These are phyloP conservation scores for Limnephilus auricula DNA, from an alignment of 2,888 invertebrate species.

Conservation along the genomic window DNA sequence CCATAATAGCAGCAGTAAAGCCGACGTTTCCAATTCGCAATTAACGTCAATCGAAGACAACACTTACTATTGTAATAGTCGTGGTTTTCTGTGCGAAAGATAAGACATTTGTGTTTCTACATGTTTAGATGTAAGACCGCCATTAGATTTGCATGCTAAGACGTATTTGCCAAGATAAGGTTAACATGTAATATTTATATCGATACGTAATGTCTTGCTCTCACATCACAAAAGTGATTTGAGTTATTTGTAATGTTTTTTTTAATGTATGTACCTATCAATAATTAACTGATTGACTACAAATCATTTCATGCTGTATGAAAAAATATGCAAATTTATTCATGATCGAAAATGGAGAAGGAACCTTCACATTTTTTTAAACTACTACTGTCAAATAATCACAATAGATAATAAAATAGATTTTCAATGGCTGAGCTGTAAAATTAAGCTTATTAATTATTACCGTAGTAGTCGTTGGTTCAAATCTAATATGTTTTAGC, in stretches of 20 bases:
- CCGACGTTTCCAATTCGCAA: background rate
- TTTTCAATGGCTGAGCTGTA: background rate
- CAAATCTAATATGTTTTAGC: background rate
- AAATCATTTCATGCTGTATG: no score
- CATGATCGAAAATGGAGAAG: no score
- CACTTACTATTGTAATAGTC: background rate
- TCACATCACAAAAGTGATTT: no score
- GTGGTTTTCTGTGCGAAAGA: background rate
- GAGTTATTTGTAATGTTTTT: no score
- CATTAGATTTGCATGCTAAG: background rate
- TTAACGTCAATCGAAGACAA: conserved; percentile 32
- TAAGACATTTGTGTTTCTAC: conserved; percentile 4
- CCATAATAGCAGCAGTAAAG: background rate
- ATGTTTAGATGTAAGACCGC: background rate
- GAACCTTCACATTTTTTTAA: no score
- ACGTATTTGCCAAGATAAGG: background rate
- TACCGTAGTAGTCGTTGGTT: background rate
- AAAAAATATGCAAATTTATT: no score
- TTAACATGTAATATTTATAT: background rate
- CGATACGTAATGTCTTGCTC: no score
- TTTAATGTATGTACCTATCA: no score
- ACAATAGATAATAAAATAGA: no score
- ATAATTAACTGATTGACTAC: no score
- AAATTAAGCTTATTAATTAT: background rate
- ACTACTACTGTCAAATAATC: no score